A percentile compares a stretch with the other conserved stretches of the same genome.
Conservation (phyloP, 1,140 invertebrate genomes). For the Armadillidium nasatum region DNA sequence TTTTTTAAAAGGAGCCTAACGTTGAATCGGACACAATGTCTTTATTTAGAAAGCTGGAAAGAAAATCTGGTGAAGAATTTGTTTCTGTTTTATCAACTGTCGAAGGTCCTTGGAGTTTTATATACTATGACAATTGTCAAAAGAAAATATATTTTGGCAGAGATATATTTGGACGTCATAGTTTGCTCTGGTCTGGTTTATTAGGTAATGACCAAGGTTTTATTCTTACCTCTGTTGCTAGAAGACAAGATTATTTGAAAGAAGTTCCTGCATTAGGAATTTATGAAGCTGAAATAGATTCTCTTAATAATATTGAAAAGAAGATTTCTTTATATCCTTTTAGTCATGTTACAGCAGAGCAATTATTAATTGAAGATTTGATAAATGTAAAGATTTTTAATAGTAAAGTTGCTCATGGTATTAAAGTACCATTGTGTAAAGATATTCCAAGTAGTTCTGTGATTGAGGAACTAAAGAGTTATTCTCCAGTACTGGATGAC, state of each 20-base stretch:
- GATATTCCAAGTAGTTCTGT: not conserved
- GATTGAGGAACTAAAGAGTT: slow-evolving; percentile 9
- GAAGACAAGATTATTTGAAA: slow-evolving; percentile 48
- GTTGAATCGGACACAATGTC: slow-evolving; percentile 32
- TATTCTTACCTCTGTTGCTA: slow-evolving; percentile 58
- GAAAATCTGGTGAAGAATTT: slow-evolving; percentile 49
- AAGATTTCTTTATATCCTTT: slow-evolving; percentile 22
- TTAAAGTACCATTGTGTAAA: not conserved
- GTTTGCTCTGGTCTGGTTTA: slow-evolving; percentile 60
- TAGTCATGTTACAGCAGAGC: slow-evolving; percentile 19
- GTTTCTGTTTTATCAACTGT: slow-evolving; percentile 55
- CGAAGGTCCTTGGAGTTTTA: slow-evolving; percentile 76
- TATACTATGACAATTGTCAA: slow-evolving; percentile 65
- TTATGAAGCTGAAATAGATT: slow-evolving; percentile 8
- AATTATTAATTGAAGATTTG: slow-evolving; percentile 2
- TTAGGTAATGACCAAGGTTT: slow-evolving; percentile 51
- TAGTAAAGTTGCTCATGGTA: not conserved
- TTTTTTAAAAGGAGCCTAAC: slow-evolving; percentile 45
- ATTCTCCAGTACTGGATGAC: slow-evolving; percentile 47
- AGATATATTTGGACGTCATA: slow-evolving; percentile 78
- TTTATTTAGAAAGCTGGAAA: slow-evolving; percentile 47
- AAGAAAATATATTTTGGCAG: slow-evolving; percentile 72
- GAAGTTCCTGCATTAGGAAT: slow-evolving; percentile 42
- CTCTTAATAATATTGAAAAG: not conserved
- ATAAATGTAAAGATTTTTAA: not conserved